Base-by-base conservation (phyloP, 2,797 vertebrate genomes). In the Enteromius treurensis region DNA sequence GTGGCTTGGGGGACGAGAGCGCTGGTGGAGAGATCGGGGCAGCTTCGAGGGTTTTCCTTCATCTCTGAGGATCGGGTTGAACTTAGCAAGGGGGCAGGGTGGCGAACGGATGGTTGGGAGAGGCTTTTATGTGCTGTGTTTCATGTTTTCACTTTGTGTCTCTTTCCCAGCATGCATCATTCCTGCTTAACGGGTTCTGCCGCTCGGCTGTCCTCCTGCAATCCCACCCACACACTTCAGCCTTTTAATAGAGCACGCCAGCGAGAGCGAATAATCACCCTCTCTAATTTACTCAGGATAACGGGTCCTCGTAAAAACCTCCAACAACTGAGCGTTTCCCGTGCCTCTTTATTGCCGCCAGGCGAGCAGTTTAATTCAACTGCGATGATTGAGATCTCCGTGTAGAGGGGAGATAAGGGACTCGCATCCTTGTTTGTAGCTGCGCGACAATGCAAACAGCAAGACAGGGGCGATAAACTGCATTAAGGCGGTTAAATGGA, bases 1-100 rank as follows among this genome's bases (percentile, higher is more conserved):
- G 93, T 94, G 93, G 92, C 94, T 90, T 84, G 87, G 93, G 92
- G 93, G 92, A 82, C 88, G 90, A 88, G 65, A 90, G 89, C 86
- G 87, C 83, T 81, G 21, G 71, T 45, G 40, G 37, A 67, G 37
- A 17, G 10, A 55, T 21, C 77, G 86, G 83, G 83, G 86, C 65
- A 83, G 19, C 77, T 60, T 37, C 3, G 45, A 83, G 65, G 51
- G 19, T 23, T 69, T 40, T 71, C 65, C 73, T 82, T 82, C 21
- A 82, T 78, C 74, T 83, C 75, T 11, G 53, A 83, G 67, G 75
- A 68, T 78, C 65, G 62, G 67, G 67, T 62, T 64, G 75, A 83
- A 78, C 75, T 77, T 62, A 19, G 49, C 21, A 14, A 60, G 78
- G 78, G 70, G 68, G 64, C 11, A 26, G 32, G 55, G 68, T 51